These are phyloP conservation scores for Myiotriccus ornatus DNA, from an alignment of 2,797 vertebrate species.

Conservation along the genomic window DNA sequence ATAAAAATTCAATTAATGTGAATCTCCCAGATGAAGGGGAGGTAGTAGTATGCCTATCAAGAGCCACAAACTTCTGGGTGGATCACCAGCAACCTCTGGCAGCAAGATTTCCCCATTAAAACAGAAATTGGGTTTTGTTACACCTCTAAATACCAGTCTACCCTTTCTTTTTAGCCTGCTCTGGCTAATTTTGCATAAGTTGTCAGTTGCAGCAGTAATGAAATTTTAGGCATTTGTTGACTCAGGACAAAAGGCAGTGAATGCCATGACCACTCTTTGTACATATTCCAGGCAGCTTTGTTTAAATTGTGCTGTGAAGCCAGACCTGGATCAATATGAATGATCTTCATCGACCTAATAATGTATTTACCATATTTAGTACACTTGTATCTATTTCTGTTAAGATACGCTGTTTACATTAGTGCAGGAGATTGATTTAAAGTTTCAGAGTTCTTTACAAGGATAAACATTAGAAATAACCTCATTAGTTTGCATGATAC, in stretches of 20 bases:
- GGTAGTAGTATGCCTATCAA: not conserved
- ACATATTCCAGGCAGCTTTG: constrained; percentile 68
- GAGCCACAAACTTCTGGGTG: not conserved
- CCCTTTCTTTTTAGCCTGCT: not conserved
- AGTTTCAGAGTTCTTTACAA: constrained; percentile 18
- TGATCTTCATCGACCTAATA: constrained; percentile 78
- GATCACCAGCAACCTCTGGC: not conserved
- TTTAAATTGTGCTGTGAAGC: constrained; percentile 73
- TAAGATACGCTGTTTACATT: constrained; percentile 30
- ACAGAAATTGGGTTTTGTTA: not conserved
- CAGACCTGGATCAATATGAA: constrained; percentile 79
- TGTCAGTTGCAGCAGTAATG: constrained; percentile 35
- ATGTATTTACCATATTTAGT: constrained; percentile 72
- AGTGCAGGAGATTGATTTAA: constrained; percentile 56
- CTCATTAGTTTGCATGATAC: not conserved
- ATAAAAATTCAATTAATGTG: constrained; percentile 44
- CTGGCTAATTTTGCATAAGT: constrained; percentile 15
- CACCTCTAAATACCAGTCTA: not conserved
- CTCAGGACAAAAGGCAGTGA: constrained; percentile 20
- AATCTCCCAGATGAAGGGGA: not conserved
- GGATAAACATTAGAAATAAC: constrained; percentile 29
- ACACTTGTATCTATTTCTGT: constrained; percentile 51
- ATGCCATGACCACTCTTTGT: constrained; percentile 44
- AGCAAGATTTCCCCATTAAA: not conserved
- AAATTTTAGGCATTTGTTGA: constrained; percentile 24